phyloP scores from a whole-genome alignment of 2,113 vertebrate genomes.

The Microcebus jonahi region DNA sequence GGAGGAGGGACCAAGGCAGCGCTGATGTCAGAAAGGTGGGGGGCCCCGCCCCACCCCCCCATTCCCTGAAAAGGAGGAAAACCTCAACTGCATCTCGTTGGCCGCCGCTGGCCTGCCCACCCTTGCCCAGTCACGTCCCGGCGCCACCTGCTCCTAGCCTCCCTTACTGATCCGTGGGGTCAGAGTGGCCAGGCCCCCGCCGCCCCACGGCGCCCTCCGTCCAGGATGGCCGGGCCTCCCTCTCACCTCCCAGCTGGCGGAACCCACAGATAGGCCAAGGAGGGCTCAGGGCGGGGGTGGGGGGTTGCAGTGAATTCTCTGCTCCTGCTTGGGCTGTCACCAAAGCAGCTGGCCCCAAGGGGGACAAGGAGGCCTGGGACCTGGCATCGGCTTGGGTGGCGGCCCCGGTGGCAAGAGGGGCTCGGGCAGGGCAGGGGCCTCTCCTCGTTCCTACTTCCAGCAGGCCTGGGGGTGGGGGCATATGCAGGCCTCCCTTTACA shows the following conservation, averaged over 20 bases:
- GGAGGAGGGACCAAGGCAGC: conserved; percentile 79
- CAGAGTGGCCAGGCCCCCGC: conserved; percentile 1
- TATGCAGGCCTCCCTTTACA: not conserved
- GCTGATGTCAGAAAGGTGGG: conserved; percentile 80
- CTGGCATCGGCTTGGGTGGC: not conserved
- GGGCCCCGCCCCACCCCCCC: conserved; percentile 78
- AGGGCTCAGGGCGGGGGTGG: not conserved
- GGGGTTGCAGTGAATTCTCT: conserved; percentile 80
- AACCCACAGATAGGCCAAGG: conserved; percentile 26
- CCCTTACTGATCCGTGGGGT: not conserved
- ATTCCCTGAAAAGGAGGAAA: conserved; percentile 80
- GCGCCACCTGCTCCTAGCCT: conserved; percentile 31
- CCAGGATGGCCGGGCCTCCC: conserved; percentile 7
- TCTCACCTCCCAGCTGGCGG: not conserved
- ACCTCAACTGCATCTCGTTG: conserved; percentile 81
- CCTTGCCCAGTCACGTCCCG: conserved; percentile 62
- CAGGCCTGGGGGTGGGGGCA: not conserved
- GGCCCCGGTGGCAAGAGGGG: not conserved
- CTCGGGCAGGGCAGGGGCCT: not conserved
- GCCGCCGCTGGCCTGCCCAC: conserved; percentile 72
- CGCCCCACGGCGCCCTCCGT: conserved; percentile 8
- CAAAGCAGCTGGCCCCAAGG: conserved; percentile 53
- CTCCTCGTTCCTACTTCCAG: not conserved
- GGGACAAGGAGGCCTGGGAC: not conserved
- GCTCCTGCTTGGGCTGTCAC: conserved; percentile 71